Conservation (phyloP, 2,888 invertebrate species). For the Dugesia japonica region DNA sequence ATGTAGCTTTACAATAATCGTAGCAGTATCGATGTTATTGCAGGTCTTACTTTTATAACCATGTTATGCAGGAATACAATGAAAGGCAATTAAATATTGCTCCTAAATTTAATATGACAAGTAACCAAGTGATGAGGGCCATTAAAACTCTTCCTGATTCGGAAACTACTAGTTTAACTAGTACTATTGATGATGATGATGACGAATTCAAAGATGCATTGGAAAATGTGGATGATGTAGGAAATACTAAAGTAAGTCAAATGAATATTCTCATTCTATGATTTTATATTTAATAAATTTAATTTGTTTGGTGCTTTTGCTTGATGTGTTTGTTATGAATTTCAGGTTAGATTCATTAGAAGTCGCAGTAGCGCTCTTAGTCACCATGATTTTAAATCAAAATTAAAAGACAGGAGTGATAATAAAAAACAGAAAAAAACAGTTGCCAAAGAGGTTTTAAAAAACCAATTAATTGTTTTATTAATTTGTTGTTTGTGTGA, state of each 20-base stretch:
- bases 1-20: no score
- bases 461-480: no score
- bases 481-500: no score
- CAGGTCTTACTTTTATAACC: background rate
- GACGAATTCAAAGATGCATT: background rate
- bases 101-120: background rate
- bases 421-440: no score
- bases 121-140: background rate
- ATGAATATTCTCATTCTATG: background rate
- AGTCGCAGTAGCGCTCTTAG: no score
- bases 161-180: constrained; percentile 1
- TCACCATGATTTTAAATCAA: no score
- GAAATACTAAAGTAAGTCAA: background rate
- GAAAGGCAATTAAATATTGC: background rate
- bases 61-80: background rate
- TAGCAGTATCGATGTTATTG: background rate
- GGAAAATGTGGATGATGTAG: background rate
- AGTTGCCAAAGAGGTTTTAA: no score
- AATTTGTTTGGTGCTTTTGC: no score
- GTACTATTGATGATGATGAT: background rate
- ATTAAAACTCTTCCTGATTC: background rate
- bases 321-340: no score
- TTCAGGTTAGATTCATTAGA: no score
- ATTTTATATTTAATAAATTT: no score
- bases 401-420: no score